Conservation (phyloP, 2,113 vertebrate genomes). For the Stercorarius parasiticus region DNA sequence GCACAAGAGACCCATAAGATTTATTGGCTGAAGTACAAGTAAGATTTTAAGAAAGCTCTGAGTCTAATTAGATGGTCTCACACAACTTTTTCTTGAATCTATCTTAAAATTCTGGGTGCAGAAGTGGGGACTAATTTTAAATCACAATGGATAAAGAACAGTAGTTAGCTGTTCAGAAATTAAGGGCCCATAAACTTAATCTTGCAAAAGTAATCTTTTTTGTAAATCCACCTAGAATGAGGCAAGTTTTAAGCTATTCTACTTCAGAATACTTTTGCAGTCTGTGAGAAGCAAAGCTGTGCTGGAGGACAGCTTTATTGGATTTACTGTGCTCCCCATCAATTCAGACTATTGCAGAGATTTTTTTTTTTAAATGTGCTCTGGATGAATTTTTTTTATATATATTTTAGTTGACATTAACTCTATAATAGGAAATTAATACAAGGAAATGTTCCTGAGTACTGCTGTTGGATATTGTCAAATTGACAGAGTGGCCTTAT, state of each 20-base stretch:
- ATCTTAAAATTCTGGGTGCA: neutral
- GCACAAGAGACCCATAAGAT: neutral
- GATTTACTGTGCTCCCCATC: neutral
- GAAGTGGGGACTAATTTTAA: neutral
- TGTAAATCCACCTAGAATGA: neutral
- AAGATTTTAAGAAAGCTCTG: neutral
- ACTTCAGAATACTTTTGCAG: neutral
- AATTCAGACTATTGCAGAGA: neutral
- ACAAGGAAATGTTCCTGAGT: neutral
- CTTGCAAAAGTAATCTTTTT: neutral
- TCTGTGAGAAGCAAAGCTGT: neutral
- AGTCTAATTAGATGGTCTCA: neutral
- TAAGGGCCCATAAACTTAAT: neutral
- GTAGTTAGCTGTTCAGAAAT: neutral
- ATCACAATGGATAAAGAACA: neutral
- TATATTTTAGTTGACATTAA: neutral
- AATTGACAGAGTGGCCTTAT: neutral
- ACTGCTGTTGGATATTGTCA: neutral
- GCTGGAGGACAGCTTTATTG: neutral
- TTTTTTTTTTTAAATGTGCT: neutral
- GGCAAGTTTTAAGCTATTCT: neutral
- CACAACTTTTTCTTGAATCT: neutral
- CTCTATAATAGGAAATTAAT: neutral
- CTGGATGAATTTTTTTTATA: neutral
- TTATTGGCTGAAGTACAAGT: neutral